Base-by-base conservation (phyloP, 2,113 vertebrate species). In the Gopherus flavomarginatus region DNA sequence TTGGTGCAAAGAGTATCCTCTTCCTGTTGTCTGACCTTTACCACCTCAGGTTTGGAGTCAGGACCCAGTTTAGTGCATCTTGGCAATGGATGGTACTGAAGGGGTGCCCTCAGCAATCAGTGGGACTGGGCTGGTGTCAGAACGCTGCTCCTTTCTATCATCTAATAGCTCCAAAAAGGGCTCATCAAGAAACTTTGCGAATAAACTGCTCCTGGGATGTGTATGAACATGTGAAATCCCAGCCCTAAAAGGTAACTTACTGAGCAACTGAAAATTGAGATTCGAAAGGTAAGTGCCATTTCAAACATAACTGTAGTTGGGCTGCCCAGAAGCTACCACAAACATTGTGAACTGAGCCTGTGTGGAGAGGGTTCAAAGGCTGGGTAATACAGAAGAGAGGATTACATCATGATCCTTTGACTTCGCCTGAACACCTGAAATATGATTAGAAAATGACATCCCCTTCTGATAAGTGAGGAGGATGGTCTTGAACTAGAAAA, bases 241-340 rank as follows among this genome's bases (percentile, higher is more conserved):
- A 90, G 81, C 86, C 54, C 35, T 11, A 85, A 49, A 89, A 96
- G 79, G 79, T 86, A 87, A 57, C 19, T 85, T 57, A 90, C 17
- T 85, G 86, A 82, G 91, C 59, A 78, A 24, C n/a, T 49, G 54
- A 95, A 91, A 31, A 92, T 92, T 86, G 95, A 86, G 95, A 95
- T 38, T 21, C 9, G 1, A 78, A 29, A 78, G n/a, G 75, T 42
- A 75, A 22, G n/a, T 47, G 24, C 42, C 86, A 31, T 53, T 92
- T 80, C 91, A 59, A 81, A 86, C 0, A 0, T 0, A 0, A 14
- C 87, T 88, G 83, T 90, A 9, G 31, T 79, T 19, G 42, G 47
- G 57, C 77, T 90, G 86, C 72, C 0, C 0, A 93, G 81, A 69
- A 85, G 22, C 42, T 86, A 59, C 65, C 35, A 79, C 6, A 17